phyloP scores from a whole-genome alignment of 2,797 vertebrate genomes.

The Vireo griseus region DNA sequence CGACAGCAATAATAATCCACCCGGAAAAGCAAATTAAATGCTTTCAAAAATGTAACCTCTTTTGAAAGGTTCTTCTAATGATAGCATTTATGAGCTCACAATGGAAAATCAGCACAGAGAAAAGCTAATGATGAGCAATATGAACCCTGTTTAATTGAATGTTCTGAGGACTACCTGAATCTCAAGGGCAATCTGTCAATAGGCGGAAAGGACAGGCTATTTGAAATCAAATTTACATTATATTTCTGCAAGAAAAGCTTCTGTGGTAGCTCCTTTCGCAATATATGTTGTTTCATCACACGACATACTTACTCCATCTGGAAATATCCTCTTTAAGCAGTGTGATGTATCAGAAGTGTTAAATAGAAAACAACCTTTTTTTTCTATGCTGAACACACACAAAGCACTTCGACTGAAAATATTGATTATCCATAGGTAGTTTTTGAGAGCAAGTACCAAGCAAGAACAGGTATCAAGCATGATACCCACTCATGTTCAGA shows the following conservation, averaged over 20 bases:
- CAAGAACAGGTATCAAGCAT: neutral
- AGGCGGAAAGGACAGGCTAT: neutral
- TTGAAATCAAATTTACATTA: neutral
- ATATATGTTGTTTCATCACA: neutral
- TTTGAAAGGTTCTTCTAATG: conserved; percentile 36
- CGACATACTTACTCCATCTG: neutral
- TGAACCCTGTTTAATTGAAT: conserved; percentile 6
- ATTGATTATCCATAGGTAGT: neutral
- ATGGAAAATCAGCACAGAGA: neutral
- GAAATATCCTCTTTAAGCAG: neutral
- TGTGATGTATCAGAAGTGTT: neutral
- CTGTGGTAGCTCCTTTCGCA: neutral
- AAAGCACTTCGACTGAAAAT: neutral
- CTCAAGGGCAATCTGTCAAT: neutral
- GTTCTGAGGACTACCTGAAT: neutral
- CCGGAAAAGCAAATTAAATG: neutral
- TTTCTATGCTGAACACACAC: neutral
- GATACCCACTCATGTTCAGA: neutral
- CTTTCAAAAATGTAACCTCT: conserved; percentile 17
- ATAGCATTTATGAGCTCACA: neutral
- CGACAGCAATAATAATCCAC: conserved; percentile 19
- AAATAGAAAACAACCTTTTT: neutral
- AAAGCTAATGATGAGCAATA: neutral
- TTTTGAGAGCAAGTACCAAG: neutral
- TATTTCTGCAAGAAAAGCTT: neutral